Conservation (phyloP, 2,113 vertebrate species). For the Chinchilla lanigera region DNA sequence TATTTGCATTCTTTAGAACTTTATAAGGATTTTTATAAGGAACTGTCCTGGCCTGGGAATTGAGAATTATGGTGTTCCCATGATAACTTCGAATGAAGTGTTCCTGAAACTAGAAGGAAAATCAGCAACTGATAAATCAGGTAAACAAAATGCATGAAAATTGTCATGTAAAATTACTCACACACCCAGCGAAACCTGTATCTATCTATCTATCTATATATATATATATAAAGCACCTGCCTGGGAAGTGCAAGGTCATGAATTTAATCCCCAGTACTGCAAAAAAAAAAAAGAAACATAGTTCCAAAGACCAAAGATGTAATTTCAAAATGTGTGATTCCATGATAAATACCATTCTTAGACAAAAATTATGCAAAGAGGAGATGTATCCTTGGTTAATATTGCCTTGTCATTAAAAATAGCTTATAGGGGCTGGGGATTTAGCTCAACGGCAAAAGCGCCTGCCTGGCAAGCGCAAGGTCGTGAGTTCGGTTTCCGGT, state of each 20-base stretch:
- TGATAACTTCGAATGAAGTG: slow-evolving; percentile 94
- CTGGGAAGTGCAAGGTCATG: no score
- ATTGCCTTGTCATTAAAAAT: neutral
- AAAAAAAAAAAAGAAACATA: no score
- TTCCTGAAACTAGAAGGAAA: slow-evolving; percentile 94
- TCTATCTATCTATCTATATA: no score
- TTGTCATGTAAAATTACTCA: neutral
- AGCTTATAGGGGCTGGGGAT: no score
- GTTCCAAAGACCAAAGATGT: neutral
- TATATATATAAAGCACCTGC: no score
- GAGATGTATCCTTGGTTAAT: neutral
- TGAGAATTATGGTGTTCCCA: slow-evolving; percentile 92
- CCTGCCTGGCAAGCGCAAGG: no score
- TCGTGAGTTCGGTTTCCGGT: no score
- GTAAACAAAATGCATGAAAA: slow-evolving; percentile 81
- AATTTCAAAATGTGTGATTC: neutral
- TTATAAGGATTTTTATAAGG: slow-evolving; percentile 92
- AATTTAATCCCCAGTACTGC: no score
- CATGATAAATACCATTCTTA: neutral
- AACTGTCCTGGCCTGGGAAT: slow-evolving; percentile 86
- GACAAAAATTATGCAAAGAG: neutral
- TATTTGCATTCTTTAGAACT: slow-evolving; percentile 85
- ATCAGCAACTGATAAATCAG: slow-evolving; percentile 86
- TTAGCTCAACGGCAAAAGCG: no score
- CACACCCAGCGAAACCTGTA: neutral